Evolutionary conservation across 2,888 invertebrate genomes (phyloP).

Genomic region (Chalcis sispes): DNA sequence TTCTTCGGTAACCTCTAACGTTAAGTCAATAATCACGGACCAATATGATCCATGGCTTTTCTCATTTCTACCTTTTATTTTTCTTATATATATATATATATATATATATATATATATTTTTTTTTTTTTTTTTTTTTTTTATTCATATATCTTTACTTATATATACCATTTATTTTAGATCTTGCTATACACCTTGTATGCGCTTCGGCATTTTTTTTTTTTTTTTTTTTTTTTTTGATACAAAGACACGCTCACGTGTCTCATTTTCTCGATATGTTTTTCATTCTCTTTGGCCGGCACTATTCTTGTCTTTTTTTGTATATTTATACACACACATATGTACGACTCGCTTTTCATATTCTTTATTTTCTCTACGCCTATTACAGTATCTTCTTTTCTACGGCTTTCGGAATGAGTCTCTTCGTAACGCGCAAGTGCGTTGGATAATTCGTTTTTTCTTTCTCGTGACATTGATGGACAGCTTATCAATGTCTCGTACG

Average conservation of each 20-base stretch:
- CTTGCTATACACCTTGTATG: neutral
- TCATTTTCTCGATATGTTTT: neutral
- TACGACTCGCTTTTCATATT: conserved; percentile 7
- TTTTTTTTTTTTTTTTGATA: no score
- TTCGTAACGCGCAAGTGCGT: neutral
- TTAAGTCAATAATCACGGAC: conserved; percentile 74
- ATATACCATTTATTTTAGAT: no score
- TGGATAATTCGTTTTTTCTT: neutral
- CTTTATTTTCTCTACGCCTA: neutral
- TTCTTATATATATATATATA: neutral
- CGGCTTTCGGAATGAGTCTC: conserved; percentile 28
- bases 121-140: neutral
- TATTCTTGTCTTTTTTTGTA: neutral
- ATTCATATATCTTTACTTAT: neutral
- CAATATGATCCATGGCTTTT: conserved; percentile 78
- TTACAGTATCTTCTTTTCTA: conserved; percentile 15
- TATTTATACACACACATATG: neutral
- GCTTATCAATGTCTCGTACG: no score
- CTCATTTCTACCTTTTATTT: neutral
- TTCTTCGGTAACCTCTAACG: conserved; percentile 58
- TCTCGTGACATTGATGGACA: neutral
- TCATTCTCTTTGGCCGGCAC: neutral
- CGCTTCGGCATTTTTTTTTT: neutral
- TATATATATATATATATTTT: neutral
- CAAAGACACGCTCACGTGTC: no score